Base-by-base conservation (phyloP, 2,797 vertebrate genomes). In the Schizopygopsis malacanthus region DNA sequence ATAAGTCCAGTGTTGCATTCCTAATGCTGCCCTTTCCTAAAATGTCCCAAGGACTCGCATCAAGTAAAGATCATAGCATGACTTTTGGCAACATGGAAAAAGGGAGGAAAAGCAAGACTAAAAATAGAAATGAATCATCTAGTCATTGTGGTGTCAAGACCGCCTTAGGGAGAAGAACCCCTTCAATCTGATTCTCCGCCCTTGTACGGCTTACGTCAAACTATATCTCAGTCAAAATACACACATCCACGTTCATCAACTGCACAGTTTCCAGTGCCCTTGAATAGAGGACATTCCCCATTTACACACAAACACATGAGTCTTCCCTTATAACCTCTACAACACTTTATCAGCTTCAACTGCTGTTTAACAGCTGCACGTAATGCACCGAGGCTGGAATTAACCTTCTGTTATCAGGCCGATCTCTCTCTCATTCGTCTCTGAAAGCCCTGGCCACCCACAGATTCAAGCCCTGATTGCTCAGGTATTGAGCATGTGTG, bases 101-200 rank as follows among this genome's bases (percentile, higher is more conserved):
- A 15, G 7, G 18, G 16, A 11, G 63, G 28, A 3, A 56, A 56
- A 56, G 59, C 52, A 72, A 4, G 76, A 37, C 65, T 85, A 80
- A 85, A 79, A 72, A 80, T 79, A 85, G 84, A 80, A 59, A 80
- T 61, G 50, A 80, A 80, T 85, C 84, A 85, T 85, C 67, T 71
- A 72, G 76, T 71, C 83, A 50, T 45, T 72, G 67, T 8, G 28
- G 20, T 39, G 39, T 79, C 65, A 85, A 85, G 75, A 56, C 47
- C n/a, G 54, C 84, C 84, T 71, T 2, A 72, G 77, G 84, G 84
- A 84, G 37, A 25, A 69, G 56, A 59, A 70, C 67, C 15, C 7
- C 65, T 20, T 28, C 45, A 61, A 69, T 79, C 33, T 61, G 39
- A 83, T 83, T 52, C 22, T 10, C 16, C 13, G 61, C 45, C 76